Conservation (phyloP, 2,797 vertebrate genomes). For the Tarsius wallacei region DNA sequence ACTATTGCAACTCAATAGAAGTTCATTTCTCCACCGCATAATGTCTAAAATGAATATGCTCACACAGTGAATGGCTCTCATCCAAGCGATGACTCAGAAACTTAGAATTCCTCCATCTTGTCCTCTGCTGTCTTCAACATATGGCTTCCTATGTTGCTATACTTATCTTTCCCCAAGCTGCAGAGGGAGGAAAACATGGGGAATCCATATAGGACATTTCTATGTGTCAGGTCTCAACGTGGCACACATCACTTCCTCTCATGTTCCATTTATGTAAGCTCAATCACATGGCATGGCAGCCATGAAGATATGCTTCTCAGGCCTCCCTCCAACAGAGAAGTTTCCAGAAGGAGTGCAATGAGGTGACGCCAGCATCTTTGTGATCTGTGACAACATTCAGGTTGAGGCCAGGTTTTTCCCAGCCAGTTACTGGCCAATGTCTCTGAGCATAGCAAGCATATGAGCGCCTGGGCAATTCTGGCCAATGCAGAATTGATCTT, state of each 20-base stretch:
- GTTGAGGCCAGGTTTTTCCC: neutral
- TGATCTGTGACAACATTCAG: neutral
- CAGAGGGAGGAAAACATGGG: neutral
- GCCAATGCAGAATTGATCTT: neutral
- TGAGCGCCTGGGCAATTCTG: neutral
- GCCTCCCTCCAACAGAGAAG: neutral
- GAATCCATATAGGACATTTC: neutral
- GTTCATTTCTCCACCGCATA: conserved; percentile 44
- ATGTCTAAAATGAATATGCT: conserved; percentile 45
- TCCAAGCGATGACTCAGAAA: conserved; percentile 51
- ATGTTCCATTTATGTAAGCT: neutral
- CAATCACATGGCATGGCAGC: neutral
- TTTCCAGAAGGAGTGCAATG: neutral
- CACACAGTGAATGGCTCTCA: conserved; percentile 7
- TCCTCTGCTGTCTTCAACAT: conserved; percentile 22
- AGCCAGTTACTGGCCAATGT: neutral
- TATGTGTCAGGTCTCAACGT: neutral
- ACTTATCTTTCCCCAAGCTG: neutral
- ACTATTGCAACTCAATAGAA: conserved; percentile 61
- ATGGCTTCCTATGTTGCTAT: neutral
- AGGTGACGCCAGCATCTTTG: neutral
- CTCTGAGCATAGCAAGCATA: neutral
- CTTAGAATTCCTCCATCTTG: conserved; percentile 36
- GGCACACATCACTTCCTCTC: neutral
- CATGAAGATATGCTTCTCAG: neutral